Evolutionary conservation across 2,797 vertebrate species (phyloP), one percentile per base, ranked within the genome.

Genomic region (Astyanax mexicanus): DNA sequence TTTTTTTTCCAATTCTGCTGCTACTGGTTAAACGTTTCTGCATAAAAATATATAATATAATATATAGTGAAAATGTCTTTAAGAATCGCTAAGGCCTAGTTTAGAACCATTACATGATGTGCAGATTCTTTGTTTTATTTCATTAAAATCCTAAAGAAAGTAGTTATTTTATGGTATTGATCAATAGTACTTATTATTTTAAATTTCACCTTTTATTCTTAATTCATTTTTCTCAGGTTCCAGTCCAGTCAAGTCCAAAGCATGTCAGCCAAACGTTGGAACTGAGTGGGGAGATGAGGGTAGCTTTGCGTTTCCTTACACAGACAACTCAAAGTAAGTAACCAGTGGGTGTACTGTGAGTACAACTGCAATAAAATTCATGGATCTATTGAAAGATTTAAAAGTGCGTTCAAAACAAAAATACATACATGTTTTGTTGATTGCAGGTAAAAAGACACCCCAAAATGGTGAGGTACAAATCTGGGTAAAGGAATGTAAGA

Each of bases 401-500:
- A n/a, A n/a, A 0, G 35, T 82, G 17, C 69, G 13, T 52, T 11
- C 3, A 21, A 11, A 62, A 3, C 52, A 12, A 32, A n/a, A 6
- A 15, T 57, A 32, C 3, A 12, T 3, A 12, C 17, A 27, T 57
- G 52, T 45, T 62, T 45, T 12, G 72, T 25, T 45, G 35, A 75
- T 45, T 64, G 64, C 78, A 93, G 96, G 92, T 81, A 94, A 93
- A 79, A 95, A 89, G 54, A 75, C 80, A 3, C 55, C 87, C 0
- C 84, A 86, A 68, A 88, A 84, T 5, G 95, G 96, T 44, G 96
- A 99, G 82, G 90, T 99, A 23, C 96, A 98, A 60, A 96, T 99
- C 84, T 99, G 96, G 96, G 95, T 99, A 79, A 98, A 97, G 81
- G 96, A 98, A 81, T 98, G 96, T 86, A 92, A 89, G 72, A 92